These are phyloP conservation scores for Dysidea cf. avara DNA, from an alignment of 37 sponge, comb jelly and placozoan genomes.

Conservation along the genomic window DNA sequence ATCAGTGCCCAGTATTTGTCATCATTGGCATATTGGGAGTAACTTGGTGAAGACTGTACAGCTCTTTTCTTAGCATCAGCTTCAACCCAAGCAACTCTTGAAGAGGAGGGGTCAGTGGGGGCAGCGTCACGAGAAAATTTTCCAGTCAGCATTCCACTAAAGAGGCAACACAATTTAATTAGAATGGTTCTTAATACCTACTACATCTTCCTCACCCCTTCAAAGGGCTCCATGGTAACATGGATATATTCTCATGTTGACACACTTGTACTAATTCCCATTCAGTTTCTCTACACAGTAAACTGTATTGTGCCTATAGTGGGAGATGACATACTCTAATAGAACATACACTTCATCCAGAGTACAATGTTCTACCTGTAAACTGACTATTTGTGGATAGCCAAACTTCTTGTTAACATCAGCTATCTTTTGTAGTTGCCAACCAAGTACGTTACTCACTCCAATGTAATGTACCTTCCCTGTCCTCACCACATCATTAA, in stretches of 20 bases:
- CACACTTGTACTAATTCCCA: slow-evolving; percentile 92
- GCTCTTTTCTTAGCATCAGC: slow-evolving; percentile 35
- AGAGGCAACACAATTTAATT: too few relatives aligned
- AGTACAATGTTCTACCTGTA: slow-evolving; percentile 47
- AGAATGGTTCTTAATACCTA: neutral
- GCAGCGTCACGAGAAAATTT: slow-evolving; percentile 59
- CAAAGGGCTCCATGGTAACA: slow-evolving; percentile 93
- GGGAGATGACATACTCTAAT: neutral
- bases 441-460: slow-evolving; percentile 89
- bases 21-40: slow-evolving; percentile 42
- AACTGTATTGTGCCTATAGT: slow-evolving; percentile 84
- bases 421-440: slow-evolving; percentile 92
- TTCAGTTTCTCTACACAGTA: slow-evolving; percentile 85
- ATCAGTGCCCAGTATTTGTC: slow-evolving; percentile 68
- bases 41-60: slow-evolving; percentile 67
- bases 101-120: slow-evolving; percentile 32
- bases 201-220: slow-evolving; percentile 61
- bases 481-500: slow-evolving; percentile 73
- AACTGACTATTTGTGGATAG: slow-evolving; percentile 55
- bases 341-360: neutral
- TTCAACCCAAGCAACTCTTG: slow-evolving; percentile 81
- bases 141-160: slow-evolving; percentile 78
- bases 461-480: slow-evolving; percentile 90
- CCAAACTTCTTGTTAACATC: slow-evolving; percentile 44
- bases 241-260: slow-evolving; percentile 77